These are phyloP conservation scores for Lateolabrax maculatus DNA, from an alignment of 2,797 vertebrate species.

Conservation along the genomic window DNA sequence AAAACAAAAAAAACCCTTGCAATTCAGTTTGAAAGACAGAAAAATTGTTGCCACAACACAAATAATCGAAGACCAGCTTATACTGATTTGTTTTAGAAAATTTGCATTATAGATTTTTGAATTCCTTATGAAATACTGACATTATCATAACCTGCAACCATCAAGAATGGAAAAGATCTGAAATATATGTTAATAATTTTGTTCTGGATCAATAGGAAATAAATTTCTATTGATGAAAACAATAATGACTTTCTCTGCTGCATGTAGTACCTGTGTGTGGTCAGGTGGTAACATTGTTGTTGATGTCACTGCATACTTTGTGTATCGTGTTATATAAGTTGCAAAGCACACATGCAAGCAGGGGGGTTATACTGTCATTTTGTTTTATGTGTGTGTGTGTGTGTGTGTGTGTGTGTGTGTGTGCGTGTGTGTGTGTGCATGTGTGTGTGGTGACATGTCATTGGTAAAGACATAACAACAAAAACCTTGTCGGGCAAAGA, in stretches of 20 bases:
- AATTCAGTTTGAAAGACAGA: background rate
- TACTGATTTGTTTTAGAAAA: slow-evolving; percentile 9
- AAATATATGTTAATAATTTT: slow-evolving; percentile 27
- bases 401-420: background rate
- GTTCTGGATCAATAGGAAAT: slow-evolving; percentile 45
- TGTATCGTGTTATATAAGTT: background rate
- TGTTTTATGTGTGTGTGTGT: slow-evolving; percentile 11
- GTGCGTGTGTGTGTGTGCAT: background rate
- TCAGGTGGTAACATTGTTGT: slow-evolving; percentile 2
- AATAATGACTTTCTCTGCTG: slow-evolving; percentile 5
- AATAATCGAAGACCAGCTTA: background rate
- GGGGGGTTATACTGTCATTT: background rate
- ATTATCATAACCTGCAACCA: background rate
- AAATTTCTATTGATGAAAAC: slow-evolving; percentile 23
- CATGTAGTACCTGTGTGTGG: slow-evolving; percentile 17
- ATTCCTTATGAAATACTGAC: slow-evolving; percentile 1
- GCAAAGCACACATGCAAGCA: background rate
- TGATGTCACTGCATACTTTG: slow-evolving; percentile 6
- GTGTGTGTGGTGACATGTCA: slow-evolving; percentile 17
- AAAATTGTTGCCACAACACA: no score
- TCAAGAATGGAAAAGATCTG: background rate
- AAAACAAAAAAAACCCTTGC: background rate
- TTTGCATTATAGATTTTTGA: slow-evolving; percentile 17
- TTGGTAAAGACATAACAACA: slow-evolving; percentile 32
- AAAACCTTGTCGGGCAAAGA: slow-evolving; percentile 40